These are phyloP conservation scores for Helicoverpa assulta DNA, from an alignment of 2,888 invertebrate species.

Conservation along the genomic window DNA sequence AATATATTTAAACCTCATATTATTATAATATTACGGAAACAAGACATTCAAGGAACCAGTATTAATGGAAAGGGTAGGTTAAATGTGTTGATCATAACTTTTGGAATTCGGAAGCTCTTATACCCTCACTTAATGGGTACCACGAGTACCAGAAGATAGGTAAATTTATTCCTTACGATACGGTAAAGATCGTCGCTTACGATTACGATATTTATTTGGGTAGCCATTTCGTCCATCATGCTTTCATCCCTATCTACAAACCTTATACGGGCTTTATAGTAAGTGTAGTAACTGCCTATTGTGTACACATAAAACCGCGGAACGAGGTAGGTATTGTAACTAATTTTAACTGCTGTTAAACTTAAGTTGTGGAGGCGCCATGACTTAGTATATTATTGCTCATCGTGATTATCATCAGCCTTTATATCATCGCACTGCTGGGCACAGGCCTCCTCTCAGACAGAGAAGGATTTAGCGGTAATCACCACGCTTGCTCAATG, in stretches of 20 bases:
- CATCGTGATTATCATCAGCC: no score
- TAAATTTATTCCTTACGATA: constrained; percentile 59
- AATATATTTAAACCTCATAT: neutral
- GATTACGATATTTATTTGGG: constrained; percentile 61
- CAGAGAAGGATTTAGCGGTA: no score
- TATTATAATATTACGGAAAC: neutral
- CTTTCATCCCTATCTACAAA: constrained; percentile 56
- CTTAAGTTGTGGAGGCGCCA: constrained; percentile 21
- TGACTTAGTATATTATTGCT: constrained; percentile 2
- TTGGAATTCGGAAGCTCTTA: constrained; percentile 40
- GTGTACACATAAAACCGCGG: constrained; percentile 42
- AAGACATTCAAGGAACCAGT: constrained; percentile 9
- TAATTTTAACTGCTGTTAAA: constrained; percentile 40
- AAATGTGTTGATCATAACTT: constrained; percentile 51
- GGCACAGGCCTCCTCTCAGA: no score
- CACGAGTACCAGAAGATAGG: constrained; percentile 53
- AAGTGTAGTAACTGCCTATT: constrained; percentile 37
- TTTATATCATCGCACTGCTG: no score
- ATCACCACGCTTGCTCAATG: no score
- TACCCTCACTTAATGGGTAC: constrained; percentile 53
- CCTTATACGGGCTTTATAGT: constrained; percentile 25
- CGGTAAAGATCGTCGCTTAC: constrained; percentile 53
- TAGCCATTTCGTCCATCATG: constrained; percentile 56
- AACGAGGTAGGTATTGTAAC: constrained; percentile 22
- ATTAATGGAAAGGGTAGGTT: constrained; percentile 11